A percentile compares a stretch with the other conserved stretches of the same genome.
These are phyloP conservation scores for Allobates femoralis DNA, from an alignment of 2,797 vertebrate genomes.

Conservation along the genomic window DNA sequence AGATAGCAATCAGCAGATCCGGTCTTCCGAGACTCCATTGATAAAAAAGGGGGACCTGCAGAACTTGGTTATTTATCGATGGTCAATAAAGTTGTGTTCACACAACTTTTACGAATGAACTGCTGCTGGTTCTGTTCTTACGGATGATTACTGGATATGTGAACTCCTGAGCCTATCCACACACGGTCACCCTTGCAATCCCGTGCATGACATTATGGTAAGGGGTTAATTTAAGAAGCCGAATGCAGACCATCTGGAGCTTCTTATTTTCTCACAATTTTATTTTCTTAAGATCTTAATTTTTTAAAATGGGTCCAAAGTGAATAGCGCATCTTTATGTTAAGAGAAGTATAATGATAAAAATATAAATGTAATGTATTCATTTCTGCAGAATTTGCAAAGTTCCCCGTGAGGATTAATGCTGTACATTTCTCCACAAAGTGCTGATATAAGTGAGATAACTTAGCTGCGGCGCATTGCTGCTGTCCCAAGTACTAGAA, in stretches of 20 bases:
- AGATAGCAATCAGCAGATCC: too few species aligned
- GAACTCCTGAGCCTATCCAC: too few species aligned
- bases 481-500: not conserved
- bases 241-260: constrained; percentile 29
- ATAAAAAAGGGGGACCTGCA: too few species aligned
- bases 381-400: not conserved
- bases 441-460: not conserved
- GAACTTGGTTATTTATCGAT: too few species aligned
- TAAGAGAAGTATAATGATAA: not conserved
- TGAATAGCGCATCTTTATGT: not conserved
- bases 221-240: not conserved
- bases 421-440: not conserved
- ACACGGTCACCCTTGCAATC: too few species aligned
- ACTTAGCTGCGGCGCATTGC: not conserved
- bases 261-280: not conserved
- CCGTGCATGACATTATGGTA: too few species aligned
- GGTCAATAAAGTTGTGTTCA: too few species aligned
- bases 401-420: not conserved
- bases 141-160: too few species aligned
- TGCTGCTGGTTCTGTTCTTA: too few species aligned
- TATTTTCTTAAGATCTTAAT: not conserved
- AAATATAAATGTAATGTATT: not conserved
- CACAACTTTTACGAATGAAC: too few species aligned
- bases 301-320: not conserved
- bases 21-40: too few species aligned